Evolutionary conservation across 2,797 vertebrate species (phyloP).

Genomic region (Adelosebastes latens): DNA sequence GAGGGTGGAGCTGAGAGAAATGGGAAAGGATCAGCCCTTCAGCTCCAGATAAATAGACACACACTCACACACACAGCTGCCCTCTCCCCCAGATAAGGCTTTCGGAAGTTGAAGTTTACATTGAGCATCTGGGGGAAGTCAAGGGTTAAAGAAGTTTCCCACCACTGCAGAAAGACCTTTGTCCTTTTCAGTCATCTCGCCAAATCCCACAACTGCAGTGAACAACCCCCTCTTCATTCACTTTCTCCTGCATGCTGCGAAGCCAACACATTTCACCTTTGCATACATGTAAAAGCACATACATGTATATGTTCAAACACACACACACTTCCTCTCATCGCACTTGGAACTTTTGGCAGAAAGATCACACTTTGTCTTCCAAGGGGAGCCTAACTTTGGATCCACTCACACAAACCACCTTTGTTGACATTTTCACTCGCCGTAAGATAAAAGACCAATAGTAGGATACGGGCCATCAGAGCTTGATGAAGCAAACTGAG

Average conservation of each 20-base stretch:
- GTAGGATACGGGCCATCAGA: slow-evolving; percentile 19
- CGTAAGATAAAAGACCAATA: slow-evolving; percentile 25
- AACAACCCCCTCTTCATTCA: slow-evolving; percentile 14
- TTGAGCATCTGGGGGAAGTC: slow-evolving; percentile 78
- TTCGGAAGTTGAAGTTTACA: slow-evolving; percentile 82
- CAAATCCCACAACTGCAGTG: slow-evolving; percentile 61
- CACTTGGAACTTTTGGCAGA: neutral
- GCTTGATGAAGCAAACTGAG: slow-evolving; percentile 28
- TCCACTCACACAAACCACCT: neutral
- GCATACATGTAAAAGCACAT: neutral
- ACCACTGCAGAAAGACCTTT: slow-evolving; percentile 74
- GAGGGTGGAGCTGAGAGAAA: slow-evolving; percentile 30
- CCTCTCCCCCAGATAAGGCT: slow-evolving; percentile 65
- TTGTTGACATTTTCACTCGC: neutral
- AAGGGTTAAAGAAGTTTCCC: slow-evolving; percentile 83
- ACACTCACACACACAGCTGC: slow-evolving; percentile 12
- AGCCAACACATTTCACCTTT: slow-evolving; percentile 8
- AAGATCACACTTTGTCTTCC: neutral
- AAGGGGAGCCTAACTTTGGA: neutral
- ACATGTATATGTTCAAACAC: neutral
- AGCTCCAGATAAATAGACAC: slow-evolving; percentile 44
- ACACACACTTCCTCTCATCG: neutral
- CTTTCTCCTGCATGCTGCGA: slow-evolving; percentile 24
- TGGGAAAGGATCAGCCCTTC: slow-evolving; percentile 28
- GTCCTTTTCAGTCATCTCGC: slow-evolving; percentile 53